These are phyloP conservation scores for Caenorhabditis sp. DNA, from an alignment of 2,888 invertebrate species.

Conservation along the genomic window DNA sequence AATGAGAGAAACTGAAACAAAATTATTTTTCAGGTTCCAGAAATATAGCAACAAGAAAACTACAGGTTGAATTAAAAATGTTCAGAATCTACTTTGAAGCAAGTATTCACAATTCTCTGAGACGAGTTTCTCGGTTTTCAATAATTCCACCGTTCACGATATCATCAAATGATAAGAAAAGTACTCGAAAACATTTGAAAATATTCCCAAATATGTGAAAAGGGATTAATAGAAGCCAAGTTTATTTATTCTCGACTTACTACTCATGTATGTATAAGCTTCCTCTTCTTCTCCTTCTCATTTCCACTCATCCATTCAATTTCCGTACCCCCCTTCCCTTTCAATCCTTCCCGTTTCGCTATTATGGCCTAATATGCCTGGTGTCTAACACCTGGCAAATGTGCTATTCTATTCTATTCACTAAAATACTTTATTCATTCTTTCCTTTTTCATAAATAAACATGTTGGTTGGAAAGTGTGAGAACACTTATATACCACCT, in stretches of 20 bases:
- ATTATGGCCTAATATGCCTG: neutral
- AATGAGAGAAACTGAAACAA: too few species aligned
- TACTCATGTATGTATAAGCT: neutral
- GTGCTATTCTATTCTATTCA: neutral
- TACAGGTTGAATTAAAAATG: too few species aligned
- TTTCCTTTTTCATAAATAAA: neutral
- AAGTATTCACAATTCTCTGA: too few species aligned
- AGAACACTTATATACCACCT: neutral
- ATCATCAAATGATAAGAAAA: neutral
- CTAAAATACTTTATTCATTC: neutral
- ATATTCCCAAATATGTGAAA: neutral
- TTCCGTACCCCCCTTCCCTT: neutral
- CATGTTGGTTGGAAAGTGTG: neutral
- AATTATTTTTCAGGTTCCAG: too few species aligned
- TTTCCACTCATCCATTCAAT: conserved; percentile 1
- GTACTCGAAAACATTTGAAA: neutral
- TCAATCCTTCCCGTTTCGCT: neutral
- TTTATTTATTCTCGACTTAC: conserved; percentile 1
- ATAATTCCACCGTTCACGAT: too few species aligned
- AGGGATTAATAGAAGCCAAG: neutral
- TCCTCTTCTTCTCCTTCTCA: neutral
- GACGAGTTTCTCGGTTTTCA: too few species aligned
- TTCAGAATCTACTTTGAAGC: too few species aligned
- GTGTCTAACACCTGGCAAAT: neutral
- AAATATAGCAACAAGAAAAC: too few species aligned